These are phyloP conservation scores for Montifringilla adamsi DNA, from an alignment of 2,113 vertebrate genomes.

Conservation along the genomic window DNA sequence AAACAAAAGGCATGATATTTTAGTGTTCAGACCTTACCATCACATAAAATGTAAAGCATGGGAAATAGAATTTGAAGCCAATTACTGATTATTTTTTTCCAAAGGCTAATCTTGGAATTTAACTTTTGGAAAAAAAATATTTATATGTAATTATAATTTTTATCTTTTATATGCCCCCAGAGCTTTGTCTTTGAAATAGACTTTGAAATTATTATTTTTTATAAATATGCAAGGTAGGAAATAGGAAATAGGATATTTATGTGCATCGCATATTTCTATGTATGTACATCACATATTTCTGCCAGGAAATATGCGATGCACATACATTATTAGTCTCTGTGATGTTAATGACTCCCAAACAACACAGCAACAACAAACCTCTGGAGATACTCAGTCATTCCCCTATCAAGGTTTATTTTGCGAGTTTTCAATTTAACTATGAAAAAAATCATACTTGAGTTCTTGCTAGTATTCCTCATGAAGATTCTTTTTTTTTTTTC, in stretches of 20 bases:
- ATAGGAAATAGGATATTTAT: too few relatives aligned
- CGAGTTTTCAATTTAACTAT: not conserved
- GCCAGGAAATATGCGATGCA: not conserved
- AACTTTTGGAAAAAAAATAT: not conserved
- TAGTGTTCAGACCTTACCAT: not conserved
- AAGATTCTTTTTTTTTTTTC: not conserved
- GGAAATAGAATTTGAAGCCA: not conserved
- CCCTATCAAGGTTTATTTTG: not conserved
- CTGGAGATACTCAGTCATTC: not conserved
- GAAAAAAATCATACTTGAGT: not conserved
- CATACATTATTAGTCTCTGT: not conserved
- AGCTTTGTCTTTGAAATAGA: not conserved
- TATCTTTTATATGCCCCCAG: not conserved
- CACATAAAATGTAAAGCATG: not conserved
- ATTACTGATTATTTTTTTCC: not conserved
- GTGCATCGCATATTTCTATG: too few relatives aligned
- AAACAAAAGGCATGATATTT: not conserved
- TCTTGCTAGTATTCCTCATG: not conserved
- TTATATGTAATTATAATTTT: not conserved
- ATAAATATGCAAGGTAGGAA: not conserved
- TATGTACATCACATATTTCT: not conserved
- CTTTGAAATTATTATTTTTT: not conserved
- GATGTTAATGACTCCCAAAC: not conserved
- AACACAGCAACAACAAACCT: not conserved
- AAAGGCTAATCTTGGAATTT: not conserved